Percentiles rank a stretch among this genome's conserved stretches.
phyloP scores from a whole-genome alignment of 2,113 vertebrate species.

The Lepisosteus osseus region DNA sequence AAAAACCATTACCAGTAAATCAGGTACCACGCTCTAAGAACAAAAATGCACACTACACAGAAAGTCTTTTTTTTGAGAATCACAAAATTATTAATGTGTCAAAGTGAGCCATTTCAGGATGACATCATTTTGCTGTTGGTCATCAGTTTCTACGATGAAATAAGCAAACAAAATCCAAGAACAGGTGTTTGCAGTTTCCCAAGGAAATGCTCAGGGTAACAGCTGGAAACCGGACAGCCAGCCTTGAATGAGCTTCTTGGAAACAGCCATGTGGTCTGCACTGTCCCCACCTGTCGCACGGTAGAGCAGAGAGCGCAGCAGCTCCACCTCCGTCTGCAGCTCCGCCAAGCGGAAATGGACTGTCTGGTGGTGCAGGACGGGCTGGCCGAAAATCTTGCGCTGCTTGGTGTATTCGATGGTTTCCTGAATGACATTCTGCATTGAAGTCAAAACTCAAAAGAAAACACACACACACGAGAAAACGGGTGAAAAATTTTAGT shows the following conservation, averaged over 20 bases:
- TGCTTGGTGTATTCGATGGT: conserved; percentile 74
- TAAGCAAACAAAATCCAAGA: too few species aligned
- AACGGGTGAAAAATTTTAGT: neutral
- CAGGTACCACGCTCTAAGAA: neutral
- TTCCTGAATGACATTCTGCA: conserved; percentile 73
- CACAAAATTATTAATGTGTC: too few species aligned
- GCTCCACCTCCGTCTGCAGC: conserved; percentile 76
- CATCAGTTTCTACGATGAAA: too few species aligned
- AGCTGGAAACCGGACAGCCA: too few species aligned
- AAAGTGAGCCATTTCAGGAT: too few species aligned
- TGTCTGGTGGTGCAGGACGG: conserved; percentile 73
- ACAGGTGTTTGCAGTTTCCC: too few species aligned
- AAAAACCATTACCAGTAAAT: neutral
- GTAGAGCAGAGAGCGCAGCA: conserved; percentile 75
- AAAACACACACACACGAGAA: neutral
- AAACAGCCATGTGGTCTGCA: too few species aligned
- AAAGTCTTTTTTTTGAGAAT: too few species aligned
- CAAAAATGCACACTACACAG: too few species aligned
- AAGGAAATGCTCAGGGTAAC: too few species aligned
- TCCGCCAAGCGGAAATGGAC: conserved; percentile 81
- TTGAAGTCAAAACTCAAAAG: conserved; percentile 55
- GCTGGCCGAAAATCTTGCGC: conserved; percentile 65
- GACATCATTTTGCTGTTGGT: too few species aligned
- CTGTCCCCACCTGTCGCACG: conserved; percentile 57
- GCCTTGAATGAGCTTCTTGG: too few species aligned